Conservation (phyloP, 2,797 vertebrate genomes). For the Lacerta viridis region DNA sequence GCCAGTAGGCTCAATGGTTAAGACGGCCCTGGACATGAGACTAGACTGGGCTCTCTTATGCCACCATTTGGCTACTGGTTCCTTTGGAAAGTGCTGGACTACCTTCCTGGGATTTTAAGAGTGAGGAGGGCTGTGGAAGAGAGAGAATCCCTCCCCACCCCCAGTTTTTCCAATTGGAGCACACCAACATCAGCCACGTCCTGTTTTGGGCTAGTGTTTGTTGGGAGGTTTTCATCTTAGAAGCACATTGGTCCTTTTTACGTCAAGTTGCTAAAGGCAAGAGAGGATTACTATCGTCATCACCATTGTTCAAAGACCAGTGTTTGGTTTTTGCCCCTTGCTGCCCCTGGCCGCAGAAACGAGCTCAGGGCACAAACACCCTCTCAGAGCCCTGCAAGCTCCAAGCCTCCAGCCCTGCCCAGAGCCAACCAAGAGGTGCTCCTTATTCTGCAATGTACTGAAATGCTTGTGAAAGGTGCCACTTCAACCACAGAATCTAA, state of each 20-base stretch:
- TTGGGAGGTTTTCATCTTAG: neutral
- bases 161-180: neutral
- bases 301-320: neutral
- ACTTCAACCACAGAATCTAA: neutral
- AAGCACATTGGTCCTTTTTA: neutral
- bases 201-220: too few species aligned
- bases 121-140: neutral
- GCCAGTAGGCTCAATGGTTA: too few species aligned
- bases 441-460: neutral
- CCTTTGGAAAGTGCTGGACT: neutral
- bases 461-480: neutral
- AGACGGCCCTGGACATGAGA: too few species aligned
- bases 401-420: neutral
- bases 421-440: neutral
- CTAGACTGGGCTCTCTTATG: neutral
- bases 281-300: too few species aligned
- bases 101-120: too few species aligned
- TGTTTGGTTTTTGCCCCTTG: neutral
- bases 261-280: neutral
- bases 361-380: neutral
- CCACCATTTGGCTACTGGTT: neutral
- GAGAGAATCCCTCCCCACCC: neutral
- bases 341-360: neutral
- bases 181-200: neutral
- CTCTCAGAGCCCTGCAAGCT: neutral